Evolutionary conservation across 1,140 invertebrate species (phyloP), one percentile per base, ranked within the genome.

Genomic region (Drosophila repleta): DNA sequence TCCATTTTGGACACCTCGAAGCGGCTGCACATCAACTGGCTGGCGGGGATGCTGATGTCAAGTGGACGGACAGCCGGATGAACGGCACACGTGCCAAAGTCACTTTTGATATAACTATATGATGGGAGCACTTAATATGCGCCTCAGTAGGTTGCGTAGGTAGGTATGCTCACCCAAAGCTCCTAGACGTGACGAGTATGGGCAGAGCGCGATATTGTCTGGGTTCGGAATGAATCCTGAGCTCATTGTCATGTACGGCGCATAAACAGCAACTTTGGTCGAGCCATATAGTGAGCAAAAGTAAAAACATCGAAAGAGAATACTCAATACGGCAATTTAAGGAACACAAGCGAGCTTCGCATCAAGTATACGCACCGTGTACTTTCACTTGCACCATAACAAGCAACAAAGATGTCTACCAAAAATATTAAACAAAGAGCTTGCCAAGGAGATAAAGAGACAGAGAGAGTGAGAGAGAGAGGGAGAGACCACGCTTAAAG

Each of bases 51-150:
- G 72, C 56, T 79, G 79, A 64, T 83, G 79, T 60, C 55, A 85
- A 78, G 61, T 80, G 65, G 77, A 76, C 70, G 10, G 5, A 13
- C 21, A 17, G 21, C 7, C 39, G 4, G 39, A 57, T 13, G 8
- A 6, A 13, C 17, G 63, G 76, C 70, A 82, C 82, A 85, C 82
- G 82, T 85, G 83, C 83, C 80, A 87, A 85, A 88, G 79, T 77
- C 78, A 85, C 82, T 85, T 87, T 85, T 85, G 85, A 82, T 79
- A 79, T 76, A 85, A 87, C 82, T 82, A 82, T 55, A 71, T 53
- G 82, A 76, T 76, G 83, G 66, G 57, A 72, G 76, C 82, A 87
- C 74, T 85, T 85, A 85, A 85, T 76, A 85, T 76, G 67, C 45
- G 46, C 67, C 63, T 56, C 41, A 49, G 63, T 72, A n/a, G 52